Base-by-base conservation (phyloP, 2,797 vertebrate species). In the Tapera naevia region DNA sequence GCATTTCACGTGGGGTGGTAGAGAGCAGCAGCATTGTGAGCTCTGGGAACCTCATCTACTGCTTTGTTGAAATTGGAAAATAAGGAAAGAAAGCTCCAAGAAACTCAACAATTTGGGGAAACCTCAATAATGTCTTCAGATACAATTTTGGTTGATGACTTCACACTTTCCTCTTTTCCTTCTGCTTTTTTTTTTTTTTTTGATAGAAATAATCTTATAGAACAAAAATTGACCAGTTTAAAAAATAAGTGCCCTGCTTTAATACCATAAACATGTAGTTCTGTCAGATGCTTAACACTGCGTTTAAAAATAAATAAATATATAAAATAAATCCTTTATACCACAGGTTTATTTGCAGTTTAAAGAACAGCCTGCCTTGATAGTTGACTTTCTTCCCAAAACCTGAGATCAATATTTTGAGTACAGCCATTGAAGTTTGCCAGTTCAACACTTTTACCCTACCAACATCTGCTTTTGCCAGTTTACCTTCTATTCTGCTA, bases 1-100 rank as follows among this genome's bases (percentile, higher is more conserved):
- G 43, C 22, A 7, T 73, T 84, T 72, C 30, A 24, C 37, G 3
- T 56, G 39, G n/a, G 23, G 6, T 74, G 45, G 43, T 41, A 21
- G 57, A 57, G 32, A 51, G n/a, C 70, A 93, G 69, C 37, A 81
- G 58, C 33, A 27, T 35, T 57, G 51, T 1, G 2, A 64, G 16
- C 0, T 1, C 46, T 80, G 71, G 41, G 46, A 78, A 10, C 30
- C 19, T 37, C 58, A 72, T 73, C 45, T 39, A 74, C 89, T 18
- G 28, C 39, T 80, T 79, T 25, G 19, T 37, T 86, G 22, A 70
- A 50, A 46, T 5, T 32, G 66, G 86, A 91, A 92, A 91, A 95
- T 73, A 84, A 93, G 72, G 73, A 89, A 82, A 92, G 43, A 70
- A 82, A 91, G 37, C 33, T 74, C 30, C 33, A 27, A 79, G 43